These are phyloP conservation scores for Lepus americanus DNA, from an alignment of 2,113 vertebrate species.

Conservation along the genomic window DNA sequence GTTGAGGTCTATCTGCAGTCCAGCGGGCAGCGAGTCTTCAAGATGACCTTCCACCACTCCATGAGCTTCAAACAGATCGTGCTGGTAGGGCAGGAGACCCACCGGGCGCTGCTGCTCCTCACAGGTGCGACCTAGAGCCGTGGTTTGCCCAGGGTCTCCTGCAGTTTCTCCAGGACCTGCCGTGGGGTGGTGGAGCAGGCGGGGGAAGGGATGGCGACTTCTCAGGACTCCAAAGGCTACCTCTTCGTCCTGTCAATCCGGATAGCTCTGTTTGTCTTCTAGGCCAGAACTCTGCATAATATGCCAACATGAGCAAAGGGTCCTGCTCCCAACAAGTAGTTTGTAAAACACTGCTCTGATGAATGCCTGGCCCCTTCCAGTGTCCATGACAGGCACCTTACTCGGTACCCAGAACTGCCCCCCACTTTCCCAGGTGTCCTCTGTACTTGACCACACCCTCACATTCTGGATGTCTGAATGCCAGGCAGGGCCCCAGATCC, in stretches of 20 bases:
- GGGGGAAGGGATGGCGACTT: background rate
- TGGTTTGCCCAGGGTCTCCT: constrained; percentile 21
- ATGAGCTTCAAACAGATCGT: constrained; percentile 87
- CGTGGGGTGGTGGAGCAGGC: too few relatives aligned
- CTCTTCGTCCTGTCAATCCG: background rate
- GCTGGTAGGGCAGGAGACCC: constrained; percentile 84
- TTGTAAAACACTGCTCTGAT: constrained; percentile 2
- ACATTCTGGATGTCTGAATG: background rate
- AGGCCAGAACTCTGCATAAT: constrained; percentile 11
- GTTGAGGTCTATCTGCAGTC: constrained; percentile 88
- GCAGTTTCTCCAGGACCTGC: background rate
- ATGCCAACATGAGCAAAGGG: constrained; percentile 36
- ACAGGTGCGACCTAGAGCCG: constrained; percentile 77
- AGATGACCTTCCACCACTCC: constrained; percentile 88
- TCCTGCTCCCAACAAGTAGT: background rate
- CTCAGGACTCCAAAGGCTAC: background rate
- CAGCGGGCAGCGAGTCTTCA: constrained; percentile 84
- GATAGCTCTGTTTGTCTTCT: background rate
- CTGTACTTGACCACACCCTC: background rate
- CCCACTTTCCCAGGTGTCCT: background rate
- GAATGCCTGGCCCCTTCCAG: background rate
- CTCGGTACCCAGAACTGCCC: background rate
- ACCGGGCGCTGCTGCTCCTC: constrained; percentile 84
- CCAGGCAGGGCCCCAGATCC: background rate
- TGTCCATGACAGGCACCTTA: background rate